Conservation (phyloP, 2,797 vertebrate genomes). For the Sebastes minor region DNA sequence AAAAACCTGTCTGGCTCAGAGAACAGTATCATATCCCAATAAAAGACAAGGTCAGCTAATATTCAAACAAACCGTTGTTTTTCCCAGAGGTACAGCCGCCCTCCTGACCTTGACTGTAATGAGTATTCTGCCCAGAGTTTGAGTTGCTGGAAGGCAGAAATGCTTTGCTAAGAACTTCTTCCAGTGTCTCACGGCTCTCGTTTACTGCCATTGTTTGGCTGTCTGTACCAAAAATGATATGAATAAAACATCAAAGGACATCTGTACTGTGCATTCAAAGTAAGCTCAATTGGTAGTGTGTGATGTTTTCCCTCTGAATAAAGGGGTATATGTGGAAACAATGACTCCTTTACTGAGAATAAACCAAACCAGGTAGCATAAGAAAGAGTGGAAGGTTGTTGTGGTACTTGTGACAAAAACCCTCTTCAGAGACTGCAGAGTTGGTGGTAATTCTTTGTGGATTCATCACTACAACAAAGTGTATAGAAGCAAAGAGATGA, state of each 20-base stretch:
- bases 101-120: constrained; percentile 2
- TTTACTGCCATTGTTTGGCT: background rate
- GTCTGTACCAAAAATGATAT: background rate
- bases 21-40: background rate
- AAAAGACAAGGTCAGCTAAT: background rate
- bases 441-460: background rate
- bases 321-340: background rate
- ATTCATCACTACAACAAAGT: no score
- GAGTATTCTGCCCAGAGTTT: background rate
- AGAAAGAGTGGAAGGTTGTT: no score
- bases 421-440: background rate
- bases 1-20: background rate
- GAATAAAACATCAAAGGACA: background rate
- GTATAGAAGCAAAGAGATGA: no score
- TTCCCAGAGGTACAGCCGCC: background rate
- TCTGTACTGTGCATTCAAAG: background rate
- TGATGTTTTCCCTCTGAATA: background rate
- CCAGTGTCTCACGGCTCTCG: background rate
- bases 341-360: background rate
- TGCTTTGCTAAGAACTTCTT: background rate
- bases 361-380: background rate
- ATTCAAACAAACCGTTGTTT: background rate
- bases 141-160: background rate
- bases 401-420: background rate
- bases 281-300: background rate